Percentiles rank a stretch among this genome's conserved stretches.
phyloP scores from a whole-genome alignment of 2,797 vertebrate species.

The Jordanella pulchra region DNA sequence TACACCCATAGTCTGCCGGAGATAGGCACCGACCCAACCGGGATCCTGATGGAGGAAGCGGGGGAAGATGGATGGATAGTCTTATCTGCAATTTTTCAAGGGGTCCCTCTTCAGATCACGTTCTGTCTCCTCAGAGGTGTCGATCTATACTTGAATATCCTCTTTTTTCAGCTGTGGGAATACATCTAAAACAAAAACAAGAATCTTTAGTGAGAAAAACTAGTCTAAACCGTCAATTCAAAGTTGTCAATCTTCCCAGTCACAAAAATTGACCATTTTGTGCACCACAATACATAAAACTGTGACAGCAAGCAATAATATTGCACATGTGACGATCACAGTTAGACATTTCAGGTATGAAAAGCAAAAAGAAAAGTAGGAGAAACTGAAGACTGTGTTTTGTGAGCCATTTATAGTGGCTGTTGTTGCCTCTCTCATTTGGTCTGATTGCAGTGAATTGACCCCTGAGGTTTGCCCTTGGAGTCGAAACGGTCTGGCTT shows the following conservation, averaged over 20 bases:
- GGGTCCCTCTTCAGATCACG: too few species aligned
- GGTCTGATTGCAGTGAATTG: conserved; percentile 40
- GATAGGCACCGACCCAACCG: too few species aligned
- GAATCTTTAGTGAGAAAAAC: neutral
- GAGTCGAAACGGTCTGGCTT: neutral
- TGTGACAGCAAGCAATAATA: neutral
- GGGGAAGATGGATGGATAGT: too few species aligned
- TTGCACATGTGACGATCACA: neutral
- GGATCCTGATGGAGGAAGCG: too few species aligned
- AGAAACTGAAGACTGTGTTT: conserved; percentile 4
- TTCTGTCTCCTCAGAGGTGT: too few species aligned
- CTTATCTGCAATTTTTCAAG: too few species aligned
- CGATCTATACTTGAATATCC: neutral
- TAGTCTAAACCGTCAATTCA: neutral
- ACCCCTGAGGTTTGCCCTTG: conserved; percentile 27
- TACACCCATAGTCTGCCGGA: too few species aligned
- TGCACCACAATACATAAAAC: neutral
- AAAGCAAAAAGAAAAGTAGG: conserved; percentile 1
- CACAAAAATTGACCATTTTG: neutral
- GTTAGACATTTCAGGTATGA: conserved; percentile 2
- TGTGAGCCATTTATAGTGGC: conserved; percentile 13
- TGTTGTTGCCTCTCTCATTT: conserved; percentile 35
- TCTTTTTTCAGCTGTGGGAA: neutral
- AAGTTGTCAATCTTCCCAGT: neutral
- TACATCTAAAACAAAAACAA: neutral